phyloP scores from a whole-genome alignment of 1,140 invertebrate genomes.

The Galendromus occidentalis region DNA sequence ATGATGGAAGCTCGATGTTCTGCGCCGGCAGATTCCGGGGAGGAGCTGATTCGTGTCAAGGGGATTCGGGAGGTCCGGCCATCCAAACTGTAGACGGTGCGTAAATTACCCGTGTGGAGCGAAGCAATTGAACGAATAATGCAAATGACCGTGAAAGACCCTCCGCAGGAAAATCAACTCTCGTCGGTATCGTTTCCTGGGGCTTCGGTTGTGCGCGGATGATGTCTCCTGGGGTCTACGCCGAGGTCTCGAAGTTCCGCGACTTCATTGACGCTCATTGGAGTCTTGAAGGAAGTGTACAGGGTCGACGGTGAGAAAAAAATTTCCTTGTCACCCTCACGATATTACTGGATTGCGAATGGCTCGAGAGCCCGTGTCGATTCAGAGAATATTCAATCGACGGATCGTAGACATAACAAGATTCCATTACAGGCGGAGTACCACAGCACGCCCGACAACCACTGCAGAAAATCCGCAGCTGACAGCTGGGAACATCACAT shows the following conservation, averaged over 20 bases:
- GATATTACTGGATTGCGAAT: not conserved
- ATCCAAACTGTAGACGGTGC: not conserved
- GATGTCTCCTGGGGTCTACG: conserved; percentile 45
- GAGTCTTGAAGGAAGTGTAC: not conserved
- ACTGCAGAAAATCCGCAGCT: not conserved
- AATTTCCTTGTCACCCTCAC: not conserved
- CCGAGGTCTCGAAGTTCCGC: conserved; percentile 38
- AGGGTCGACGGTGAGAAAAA: not conserved
- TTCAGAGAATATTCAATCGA: not conserved
- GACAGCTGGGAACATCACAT: not conserved
- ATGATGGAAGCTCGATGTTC: not conserved
- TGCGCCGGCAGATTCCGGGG: not conserved
- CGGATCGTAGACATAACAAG: not conserved
- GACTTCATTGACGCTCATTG: conserved; percentile 29
- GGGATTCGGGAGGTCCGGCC: not conserved
- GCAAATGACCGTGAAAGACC: no score
- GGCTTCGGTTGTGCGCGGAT: conserved; percentile 43
- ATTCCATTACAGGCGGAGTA: not conserved
- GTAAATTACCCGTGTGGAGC: not conserved
- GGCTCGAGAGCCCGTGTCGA: not conserved
- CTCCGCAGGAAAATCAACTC: conserved; percentile 9
- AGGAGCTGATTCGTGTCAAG: conserved; percentile 3
- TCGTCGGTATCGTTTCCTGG: conserved; percentile 49
- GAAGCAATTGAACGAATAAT: no score
- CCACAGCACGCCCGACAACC: not conserved